A percentile compares a stretch with the other conserved stretches of the same genome.
These are phyloP conservation scores for Hepsetus odoe DNA, from an alignment of 2,113 vertebrate species.

Conservation along the genomic window DNA sequence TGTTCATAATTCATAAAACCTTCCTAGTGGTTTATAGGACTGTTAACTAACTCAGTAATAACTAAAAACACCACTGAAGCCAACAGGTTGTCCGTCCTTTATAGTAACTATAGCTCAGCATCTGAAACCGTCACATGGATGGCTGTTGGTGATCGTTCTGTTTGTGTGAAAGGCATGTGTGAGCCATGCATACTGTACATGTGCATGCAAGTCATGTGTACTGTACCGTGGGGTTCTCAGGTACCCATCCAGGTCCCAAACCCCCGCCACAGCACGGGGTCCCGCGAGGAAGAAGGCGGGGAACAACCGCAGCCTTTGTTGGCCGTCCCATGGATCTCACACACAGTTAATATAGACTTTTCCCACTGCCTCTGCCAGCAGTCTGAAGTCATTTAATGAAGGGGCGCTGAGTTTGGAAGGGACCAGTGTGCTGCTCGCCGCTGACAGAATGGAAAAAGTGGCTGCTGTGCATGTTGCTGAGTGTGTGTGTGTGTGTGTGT, in stretches of 20 bases:
- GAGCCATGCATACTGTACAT: background rate
- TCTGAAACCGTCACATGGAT: no score
- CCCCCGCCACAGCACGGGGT: slow-evolving; percentile 61
- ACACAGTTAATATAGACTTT: slow-evolving; percentile 81
- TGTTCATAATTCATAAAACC: no score
- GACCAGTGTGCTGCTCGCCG: slow-evolving; percentile 72
- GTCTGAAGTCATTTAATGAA: slow-evolving; percentile 83
- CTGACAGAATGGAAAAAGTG: slow-evolving; percentile 85
- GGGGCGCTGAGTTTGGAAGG: slow-evolving; percentile 77
- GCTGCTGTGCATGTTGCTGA: slow-evolving; percentile 65
- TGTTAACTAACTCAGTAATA: no score
- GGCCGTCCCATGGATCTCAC: slow-evolving; percentile 74
- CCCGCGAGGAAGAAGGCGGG: slow-evolving; percentile 44
- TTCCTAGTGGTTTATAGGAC: no score
- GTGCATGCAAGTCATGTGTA: background rate
- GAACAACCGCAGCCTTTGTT: slow-evolving; percentile 75
- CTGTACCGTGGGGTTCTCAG: slow-evolving; percentile 37
- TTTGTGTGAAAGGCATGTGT: background rate
- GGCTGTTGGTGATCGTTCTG: no score
- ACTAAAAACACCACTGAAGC: no score
- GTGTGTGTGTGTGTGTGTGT: background rate
- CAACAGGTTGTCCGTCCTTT: no score
- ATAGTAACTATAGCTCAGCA: no score
- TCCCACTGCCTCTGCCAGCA: slow-evolving; percentile 78
- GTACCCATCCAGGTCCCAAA: slow-evolving; percentile 63